A percentile compares a stretch with the other conserved stretches of the same genome.
These are phyloP conservation scores for Drosophila sordidapex DNA, from an alignment of 2,888 invertebrate species.

Conservation along the genomic window DNA sequence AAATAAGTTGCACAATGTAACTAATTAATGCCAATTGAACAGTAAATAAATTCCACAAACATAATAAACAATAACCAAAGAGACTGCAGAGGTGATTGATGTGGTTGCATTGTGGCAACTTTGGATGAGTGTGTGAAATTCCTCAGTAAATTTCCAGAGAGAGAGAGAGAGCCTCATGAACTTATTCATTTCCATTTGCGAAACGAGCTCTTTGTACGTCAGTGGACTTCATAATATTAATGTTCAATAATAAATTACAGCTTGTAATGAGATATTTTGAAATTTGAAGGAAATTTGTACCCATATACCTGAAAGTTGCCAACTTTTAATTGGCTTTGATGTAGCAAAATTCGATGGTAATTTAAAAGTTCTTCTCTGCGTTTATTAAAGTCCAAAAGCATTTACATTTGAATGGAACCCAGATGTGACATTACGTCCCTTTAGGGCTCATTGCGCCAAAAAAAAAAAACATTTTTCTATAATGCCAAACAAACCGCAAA, in stretches of 20 bases:
- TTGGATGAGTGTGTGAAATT: not conserved
- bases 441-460: constrained; percentile 24
- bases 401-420: constrained; percentile 21
- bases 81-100: not conserved
- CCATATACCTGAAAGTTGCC: not conserved
- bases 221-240: not conserved
- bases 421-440: constrained; percentile 10
- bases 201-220: not conserved
- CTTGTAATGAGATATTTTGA: not conserved
- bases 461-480: constrained; percentile 5
- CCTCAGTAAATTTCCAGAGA: not conserved
- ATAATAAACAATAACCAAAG: not conserved
- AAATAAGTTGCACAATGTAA: not conserved
- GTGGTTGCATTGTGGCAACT: too few relatives aligned
- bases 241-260: not conserved
- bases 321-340: constrained; percentile 51
- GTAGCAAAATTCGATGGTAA: constrained; percentile 27
- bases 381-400: constrained; percentile 1
- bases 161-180: not conserved
- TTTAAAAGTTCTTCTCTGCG: constrained; percentile 39
- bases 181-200: not conserved
- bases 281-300: not conserved
- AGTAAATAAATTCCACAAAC: not conserved
- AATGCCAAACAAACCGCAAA: constrained; percentile 21
- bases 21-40: not conserved